Base-by-base conservation (phyloP, 2,797 vertebrate genomes). In the Labroides dimidiatus region DNA sequence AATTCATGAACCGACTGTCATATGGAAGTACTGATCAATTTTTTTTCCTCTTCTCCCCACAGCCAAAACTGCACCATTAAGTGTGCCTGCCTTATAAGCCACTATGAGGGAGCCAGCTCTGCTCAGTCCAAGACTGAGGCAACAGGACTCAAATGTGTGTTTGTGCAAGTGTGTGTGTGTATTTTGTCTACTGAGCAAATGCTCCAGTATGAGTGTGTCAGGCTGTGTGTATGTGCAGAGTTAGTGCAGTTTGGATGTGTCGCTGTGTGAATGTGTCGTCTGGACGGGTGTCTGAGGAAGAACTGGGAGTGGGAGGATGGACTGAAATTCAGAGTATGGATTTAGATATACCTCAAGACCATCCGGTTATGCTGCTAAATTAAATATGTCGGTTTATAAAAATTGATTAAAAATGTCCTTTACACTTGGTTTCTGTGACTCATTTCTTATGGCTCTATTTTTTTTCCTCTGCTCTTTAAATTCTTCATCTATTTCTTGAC, bases 51-150 rank as follows among this genome's bases (percentile, higher is more conserved):
- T 69, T 76, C 17, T 90, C 80, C 13, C 84, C 60, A 63, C 95
- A 98, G 96, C 96, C 96, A 95, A 98, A 97, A 96, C 93, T 97
- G 92, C 96, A 97, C 95, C 96, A 96, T 95, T 94, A 79, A 95
- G 92, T 94, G 95, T 95, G 92, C 93, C 93, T 95, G 94, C 91
- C 88, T 92, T 92, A 92, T 82, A 89, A 91, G 88, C 91, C 92
- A 93, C 89, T 77, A 84, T 62, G 82, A 89, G 84, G 89, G 88
- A 89, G 86, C 82, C 91, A 90, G 86, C 82, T 77, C 79, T 84
- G 66, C 86, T 89, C 76, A 69, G 78, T 78, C 78, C 44, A 53
- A 71, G 84, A 89, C 87, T 90, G 80, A 81, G 81, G 60, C 86
- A 64, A 80, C 87, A 82, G 84, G 83, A 89, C 84, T 84, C 64